Conservation (phyloP, 35 echinoderm and acorn worm genomes). For the Diadema setosum region DNA sequence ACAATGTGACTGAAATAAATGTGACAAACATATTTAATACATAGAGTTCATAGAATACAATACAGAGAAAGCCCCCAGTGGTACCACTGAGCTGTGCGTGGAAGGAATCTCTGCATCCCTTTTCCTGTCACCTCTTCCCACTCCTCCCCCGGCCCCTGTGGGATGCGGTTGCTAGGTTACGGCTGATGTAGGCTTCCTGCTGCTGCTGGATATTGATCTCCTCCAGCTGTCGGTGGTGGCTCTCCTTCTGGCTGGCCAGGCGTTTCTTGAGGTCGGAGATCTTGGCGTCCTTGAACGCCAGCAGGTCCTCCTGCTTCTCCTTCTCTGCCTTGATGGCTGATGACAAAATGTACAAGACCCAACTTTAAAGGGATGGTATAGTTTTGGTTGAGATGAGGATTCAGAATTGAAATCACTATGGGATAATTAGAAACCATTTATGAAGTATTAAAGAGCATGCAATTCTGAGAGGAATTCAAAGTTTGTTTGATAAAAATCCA, state of each 20-base stretch:
- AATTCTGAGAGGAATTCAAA: no score
- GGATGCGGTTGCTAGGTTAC: not conserved
- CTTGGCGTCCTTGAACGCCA: constrained; percentile 35
- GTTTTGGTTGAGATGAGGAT: no score
- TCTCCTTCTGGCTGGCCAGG: constrained; percentile 61
- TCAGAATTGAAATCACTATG: no score
- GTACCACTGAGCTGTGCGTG: not conserved
- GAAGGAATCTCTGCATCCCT: not conserved
- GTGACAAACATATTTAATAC: no score
- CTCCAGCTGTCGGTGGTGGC: constrained; percentile 26
- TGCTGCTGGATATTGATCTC: constrained; percentile 50
- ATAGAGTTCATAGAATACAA: no score
- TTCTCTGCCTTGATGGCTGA: constrained; percentile 51
- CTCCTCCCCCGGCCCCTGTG: not conserved
- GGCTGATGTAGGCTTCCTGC: constrained; percentile 63
- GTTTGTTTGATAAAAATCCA: no score
- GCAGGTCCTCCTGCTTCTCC: constrained; percentile 62
- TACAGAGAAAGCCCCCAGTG: no score
- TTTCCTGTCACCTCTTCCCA: not conserved
- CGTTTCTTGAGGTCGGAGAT: constrained; percentile 60
- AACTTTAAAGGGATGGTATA: no score
- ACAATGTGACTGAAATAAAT: no score
- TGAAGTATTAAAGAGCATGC: no score
- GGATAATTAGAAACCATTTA: no score
- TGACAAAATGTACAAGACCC: no score